Evolutionary conservation across 2,113 vertebrate species (phyloP), one percentile per base, ranked within the genome.

Genomic region (Drymodes brunneopygia): DNA sequence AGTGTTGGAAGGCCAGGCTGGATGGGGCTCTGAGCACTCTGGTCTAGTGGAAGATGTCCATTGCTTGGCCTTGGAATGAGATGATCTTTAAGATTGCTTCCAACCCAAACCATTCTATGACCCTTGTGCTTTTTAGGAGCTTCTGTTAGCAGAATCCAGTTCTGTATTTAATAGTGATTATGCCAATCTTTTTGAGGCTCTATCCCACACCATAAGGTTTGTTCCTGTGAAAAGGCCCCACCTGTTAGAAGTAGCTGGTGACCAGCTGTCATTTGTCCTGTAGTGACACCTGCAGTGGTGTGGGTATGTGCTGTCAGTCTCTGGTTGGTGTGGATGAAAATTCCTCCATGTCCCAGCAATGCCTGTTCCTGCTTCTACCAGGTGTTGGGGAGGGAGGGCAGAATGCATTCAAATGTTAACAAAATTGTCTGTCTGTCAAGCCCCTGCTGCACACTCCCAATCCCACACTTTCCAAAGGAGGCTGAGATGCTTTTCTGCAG

Each of bases 361-460:
- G 61, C 42, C 31, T 40, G n/a, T 40, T 74, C 51, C 72, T 4
- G 0, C 22, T 67, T 61, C 61, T 0, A 1, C 12, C 48, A 4
- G 18, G 28, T n/a, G 6, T 12, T 75, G 28, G 48, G 29, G 8
- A 57, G 36, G 60, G n/a, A 83, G 38, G 38, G 45, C 88, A 13
- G 22, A 24, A 36, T 23, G 6, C 47, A 12, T 23, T 35, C 36
- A 38, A 29, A 12, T 27, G 35, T 24, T 67, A 15, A 51, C 31
- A 28, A 42, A 51, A 47, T 58, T 62, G 21, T 86, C 5, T 40
- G 7, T 69, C n/a, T 71, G 31, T 62, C 36, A 33, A 3, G 21
- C 36, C 12, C 12, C 9, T 57, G 36, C 56, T 62, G 47, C 57
- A 28, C 3, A 0, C 27, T 80, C 6, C 27, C 12, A 57, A 0